Conservation (phyloP, 2,888 invertebrate species). For the Dendrolimus houi region DNA sequence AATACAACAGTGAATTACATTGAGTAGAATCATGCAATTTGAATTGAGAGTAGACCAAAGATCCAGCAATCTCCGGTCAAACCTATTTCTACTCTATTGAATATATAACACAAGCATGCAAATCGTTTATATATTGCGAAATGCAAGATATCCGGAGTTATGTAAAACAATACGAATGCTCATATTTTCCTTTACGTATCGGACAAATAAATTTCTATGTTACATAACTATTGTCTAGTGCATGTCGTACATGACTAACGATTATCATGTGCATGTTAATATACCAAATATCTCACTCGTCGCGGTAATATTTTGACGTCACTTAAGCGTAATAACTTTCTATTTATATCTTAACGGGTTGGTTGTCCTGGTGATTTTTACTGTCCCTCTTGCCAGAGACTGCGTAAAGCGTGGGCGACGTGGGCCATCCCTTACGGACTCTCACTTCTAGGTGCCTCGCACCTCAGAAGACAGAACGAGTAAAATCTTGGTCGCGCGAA, state of each 20-base stretch:
- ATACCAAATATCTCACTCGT: not conserved
- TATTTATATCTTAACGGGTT: not conserved
- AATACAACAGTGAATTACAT: no score
- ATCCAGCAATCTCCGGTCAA: no score
- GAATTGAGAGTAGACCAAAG: no score
- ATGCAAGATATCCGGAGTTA: not conserved
- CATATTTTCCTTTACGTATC: not conserved
- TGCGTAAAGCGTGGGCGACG: no score
- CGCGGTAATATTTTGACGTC: not conserved
- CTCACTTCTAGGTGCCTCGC: no score
- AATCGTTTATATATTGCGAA: not conserved
- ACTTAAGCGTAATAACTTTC: not conserved
- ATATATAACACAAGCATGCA: not conserved
- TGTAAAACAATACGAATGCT: not conserved
- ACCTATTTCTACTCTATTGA: no score
- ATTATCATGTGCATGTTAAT: not conserved
- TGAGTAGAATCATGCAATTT: no score
- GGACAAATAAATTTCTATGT: not conserved
- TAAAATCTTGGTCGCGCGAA: no score
- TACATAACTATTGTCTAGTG: not conserved
- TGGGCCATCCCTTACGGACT: no score
- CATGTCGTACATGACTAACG: not conserved
- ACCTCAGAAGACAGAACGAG: no score
- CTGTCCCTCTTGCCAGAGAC: no score
- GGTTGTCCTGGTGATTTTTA: no score